phyloP scores from a whole-genome alignment of 2,888 invertebrate genomes.

The Ferrisia virgata region DNA sequence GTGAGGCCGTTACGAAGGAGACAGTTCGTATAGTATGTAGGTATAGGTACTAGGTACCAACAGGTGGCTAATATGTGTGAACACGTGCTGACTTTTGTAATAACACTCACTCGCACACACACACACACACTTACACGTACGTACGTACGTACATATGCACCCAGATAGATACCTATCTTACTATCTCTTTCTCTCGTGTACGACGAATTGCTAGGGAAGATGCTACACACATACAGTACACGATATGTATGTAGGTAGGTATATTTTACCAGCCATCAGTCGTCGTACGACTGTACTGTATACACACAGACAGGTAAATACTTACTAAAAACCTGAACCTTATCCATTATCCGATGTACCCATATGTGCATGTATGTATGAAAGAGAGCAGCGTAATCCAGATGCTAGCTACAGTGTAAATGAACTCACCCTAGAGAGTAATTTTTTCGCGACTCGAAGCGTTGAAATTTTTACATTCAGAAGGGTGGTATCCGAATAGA shows the following conservation, averaged over 20 bases:
- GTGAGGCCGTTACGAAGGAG: conserved; percentile 36
- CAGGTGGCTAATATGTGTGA: conserved; percentile 45
- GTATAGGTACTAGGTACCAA: too few relatives aligned
- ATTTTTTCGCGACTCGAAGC: background rate
- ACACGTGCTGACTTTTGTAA: conserved; percentile 42
- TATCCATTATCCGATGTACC: background rate
- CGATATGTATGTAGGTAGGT: too few relatives aligned
- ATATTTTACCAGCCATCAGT: too few relatives aligned
- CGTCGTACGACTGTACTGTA: too few relatives aligned
- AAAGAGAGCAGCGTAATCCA: background rate
- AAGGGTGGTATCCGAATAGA: background rate
- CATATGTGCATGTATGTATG: background rate
- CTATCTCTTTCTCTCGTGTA: too few relatives aligned
- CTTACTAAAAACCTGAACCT: too few relatives aligned
- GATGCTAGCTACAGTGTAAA: conserved; percentile 10
- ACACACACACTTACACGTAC: background rate
- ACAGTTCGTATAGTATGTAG: background rate
- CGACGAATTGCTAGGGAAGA: too few relatives aligned
- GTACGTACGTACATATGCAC: background rate
- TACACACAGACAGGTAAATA: too few relatives aligned
- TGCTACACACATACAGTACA: too few relatives aligned
- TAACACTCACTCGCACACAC: background rate
- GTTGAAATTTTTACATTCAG: background rate
- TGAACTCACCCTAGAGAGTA: background rate
- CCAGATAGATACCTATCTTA: too few relatives aligned